These are phyloP conservation scores for Callopanchax toddi DNA, from an alignment of 2,113 vertebrate genomes.

Conservation along the genomic window DNA sequence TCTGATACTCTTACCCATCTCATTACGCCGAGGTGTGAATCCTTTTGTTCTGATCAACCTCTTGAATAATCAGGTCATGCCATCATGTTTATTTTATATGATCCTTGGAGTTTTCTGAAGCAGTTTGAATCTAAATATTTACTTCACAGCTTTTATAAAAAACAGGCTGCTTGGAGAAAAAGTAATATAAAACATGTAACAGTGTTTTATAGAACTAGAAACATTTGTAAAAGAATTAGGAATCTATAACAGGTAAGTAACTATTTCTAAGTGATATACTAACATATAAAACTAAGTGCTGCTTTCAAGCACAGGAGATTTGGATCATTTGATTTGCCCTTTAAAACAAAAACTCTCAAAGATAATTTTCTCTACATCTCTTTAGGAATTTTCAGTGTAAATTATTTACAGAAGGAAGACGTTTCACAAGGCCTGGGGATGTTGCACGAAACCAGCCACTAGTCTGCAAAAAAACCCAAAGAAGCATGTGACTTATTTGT, in stretches of 20 bases:
- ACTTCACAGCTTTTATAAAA: no score
- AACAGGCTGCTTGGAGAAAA: no score
- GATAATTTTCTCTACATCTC: conserved; percentile 49
- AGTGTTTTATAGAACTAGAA: no score
- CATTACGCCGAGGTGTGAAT: conserved; percentile 51
- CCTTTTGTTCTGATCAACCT: conserved; percentile 13
- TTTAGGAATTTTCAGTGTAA: conserved; percentile 36
- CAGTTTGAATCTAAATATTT: no score
- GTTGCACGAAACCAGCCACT: conserved; percentile 65
- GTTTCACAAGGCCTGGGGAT: conserved; percentile 59
- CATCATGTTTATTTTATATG: not conserved
- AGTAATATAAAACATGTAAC: no score
- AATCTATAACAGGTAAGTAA: not conserved
- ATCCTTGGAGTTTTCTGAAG: not conserved
- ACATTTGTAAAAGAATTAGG: no score
- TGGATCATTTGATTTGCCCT: conserved; percentile 21
- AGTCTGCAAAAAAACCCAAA: conserved; percentile 54
- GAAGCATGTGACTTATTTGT: conserved; percentile 71
- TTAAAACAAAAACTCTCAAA: conserved; percentile 49
- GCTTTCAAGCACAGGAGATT: no score
- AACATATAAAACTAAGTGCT: no score
- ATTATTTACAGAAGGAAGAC: conserved; percentile 69
- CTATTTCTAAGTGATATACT: no score
- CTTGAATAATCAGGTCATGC: not conserved
- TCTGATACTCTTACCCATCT: conserved; percentile 50